Conservation (phyloP, 2,888 invertebrate species). For the Cerceris ruficornis region DNA sequence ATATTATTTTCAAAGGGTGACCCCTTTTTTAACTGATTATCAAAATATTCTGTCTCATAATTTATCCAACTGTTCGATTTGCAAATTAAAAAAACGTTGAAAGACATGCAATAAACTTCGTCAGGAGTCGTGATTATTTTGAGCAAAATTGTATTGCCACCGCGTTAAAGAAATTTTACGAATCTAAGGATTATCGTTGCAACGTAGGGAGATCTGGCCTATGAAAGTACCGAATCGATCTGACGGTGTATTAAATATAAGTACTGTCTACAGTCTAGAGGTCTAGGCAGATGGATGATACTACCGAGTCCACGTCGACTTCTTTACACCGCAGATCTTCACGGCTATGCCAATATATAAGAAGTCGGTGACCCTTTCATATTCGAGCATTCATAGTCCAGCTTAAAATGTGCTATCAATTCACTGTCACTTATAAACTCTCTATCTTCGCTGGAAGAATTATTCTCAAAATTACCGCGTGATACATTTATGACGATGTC, state of each 20-base stretch:
- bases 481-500: no score
- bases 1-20: no score
- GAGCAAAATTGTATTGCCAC: no score
- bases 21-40: no score
- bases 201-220: background rate
- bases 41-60: no score
- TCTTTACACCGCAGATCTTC: constrained; percentile 13
- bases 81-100: no score
- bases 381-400: constrained; percentile 16
- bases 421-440: background rate
- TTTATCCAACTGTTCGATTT: no score
- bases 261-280: background rate
- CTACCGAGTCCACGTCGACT: background rate
- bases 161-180: background rate
- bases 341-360: background rate
- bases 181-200: background rate
- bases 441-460: background rate
- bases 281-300: background rate
- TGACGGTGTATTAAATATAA: background rate
- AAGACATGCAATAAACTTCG: no score
- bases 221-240: background rate
- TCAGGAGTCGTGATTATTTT: no score
- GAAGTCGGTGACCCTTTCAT: constrained; percentile 43
- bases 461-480: no score
- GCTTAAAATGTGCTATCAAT: constrained; percentile 1